Conservation (phyloP, 2,113 vertebrate genomes). For the Garra rufa region DNA sequence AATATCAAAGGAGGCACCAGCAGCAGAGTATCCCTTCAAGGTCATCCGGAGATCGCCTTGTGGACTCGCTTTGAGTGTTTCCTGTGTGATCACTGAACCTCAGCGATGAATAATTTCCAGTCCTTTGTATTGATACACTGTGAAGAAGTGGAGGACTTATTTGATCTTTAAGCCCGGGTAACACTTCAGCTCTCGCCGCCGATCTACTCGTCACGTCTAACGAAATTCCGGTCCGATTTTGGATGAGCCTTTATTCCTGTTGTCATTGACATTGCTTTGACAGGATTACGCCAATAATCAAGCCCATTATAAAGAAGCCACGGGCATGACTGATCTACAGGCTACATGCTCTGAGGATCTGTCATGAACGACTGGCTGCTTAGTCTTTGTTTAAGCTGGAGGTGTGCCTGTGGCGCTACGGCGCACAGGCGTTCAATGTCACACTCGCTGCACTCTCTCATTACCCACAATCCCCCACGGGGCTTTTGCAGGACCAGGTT, state of each 20-base stretch:
- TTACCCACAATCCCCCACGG: constrained; percentile 30
- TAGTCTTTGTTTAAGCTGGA: constrained; percentile 37
- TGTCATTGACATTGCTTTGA: constrained; percentile 51
- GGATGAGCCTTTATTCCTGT: constrained; percentile 38
- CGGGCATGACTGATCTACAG: constrained; percentile 42
- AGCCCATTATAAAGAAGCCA: constrained; percentile 47
- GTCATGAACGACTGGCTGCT: constrained; percentile 43
- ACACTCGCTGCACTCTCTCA: constrained; percentile 23
- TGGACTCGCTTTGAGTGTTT: constrained; percentile 9
- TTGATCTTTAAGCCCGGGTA: background rate
- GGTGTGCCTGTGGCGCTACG: background rate
- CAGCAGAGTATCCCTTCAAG: background rate
- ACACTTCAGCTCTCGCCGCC: background rate
- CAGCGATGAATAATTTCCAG: background rate
- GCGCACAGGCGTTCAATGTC: constrained; percentile 37
- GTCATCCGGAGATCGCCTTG: background rate
- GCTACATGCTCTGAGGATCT: constrained; percentile 16
- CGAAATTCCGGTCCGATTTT: background rate
- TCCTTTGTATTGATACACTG: background rate
- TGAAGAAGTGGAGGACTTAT: background rate
- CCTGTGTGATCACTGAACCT: constrained; percentile 1
- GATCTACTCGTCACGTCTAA: background rate
- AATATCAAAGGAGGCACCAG: constrained; percentile 4
- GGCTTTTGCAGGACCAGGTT: constrained; percentile 12
- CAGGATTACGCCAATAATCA: constrained; percentile 59